A percentile compares a stretch with the other conserved stretches of the same genome.
phyloP scores from a whole-genome alignment of 1,140 invertebrate genomes.

The Leptinotarsa texana region DNA sequence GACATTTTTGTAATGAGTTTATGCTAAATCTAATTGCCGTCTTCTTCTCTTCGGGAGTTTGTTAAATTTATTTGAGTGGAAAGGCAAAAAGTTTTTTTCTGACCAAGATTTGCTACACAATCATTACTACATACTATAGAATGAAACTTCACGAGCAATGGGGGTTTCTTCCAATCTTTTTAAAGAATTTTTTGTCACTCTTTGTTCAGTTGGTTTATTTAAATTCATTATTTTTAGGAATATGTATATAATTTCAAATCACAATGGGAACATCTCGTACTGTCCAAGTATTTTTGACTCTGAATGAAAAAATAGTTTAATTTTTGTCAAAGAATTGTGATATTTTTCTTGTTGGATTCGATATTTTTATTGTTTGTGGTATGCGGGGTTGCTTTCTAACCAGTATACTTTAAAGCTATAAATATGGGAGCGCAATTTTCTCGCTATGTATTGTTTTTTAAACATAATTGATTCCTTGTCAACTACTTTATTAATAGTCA shows the following conservation, averaged over 20 bases:
- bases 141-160: not conserved
- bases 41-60: too few relatives aligned
- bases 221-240: not conserved
- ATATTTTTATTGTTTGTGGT: not conserved
- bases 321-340: slow-evolving; percentile 6
- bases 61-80: too few relatives aligned
- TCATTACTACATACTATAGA: not conserved
- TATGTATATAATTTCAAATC: not conserved
- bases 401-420: not conserved
- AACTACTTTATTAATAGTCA: not conserved
- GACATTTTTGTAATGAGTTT: too few relatives aligned
- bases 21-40: too few relatives aligned
- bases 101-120: too few relatives aligned
- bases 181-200: too few relatives aligned
- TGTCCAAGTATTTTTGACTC: not conserved
- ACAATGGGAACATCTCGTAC: not conserved
- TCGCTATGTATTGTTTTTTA: not conserved
- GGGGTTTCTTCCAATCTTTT: too few relatives aligned
- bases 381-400: not conserved
- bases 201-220: not conserved
- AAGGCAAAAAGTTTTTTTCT: too few relatives aligned
- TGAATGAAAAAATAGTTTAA: not conserved
- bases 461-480: not conserved
- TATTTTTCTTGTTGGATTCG: slow-evolving; percentile 3
- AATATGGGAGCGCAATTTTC: not conserved